Evolutionary conservation across 1,140 invertebrate species (phyloP).

Genomic region (Pseudoatta argentina): DNA sequence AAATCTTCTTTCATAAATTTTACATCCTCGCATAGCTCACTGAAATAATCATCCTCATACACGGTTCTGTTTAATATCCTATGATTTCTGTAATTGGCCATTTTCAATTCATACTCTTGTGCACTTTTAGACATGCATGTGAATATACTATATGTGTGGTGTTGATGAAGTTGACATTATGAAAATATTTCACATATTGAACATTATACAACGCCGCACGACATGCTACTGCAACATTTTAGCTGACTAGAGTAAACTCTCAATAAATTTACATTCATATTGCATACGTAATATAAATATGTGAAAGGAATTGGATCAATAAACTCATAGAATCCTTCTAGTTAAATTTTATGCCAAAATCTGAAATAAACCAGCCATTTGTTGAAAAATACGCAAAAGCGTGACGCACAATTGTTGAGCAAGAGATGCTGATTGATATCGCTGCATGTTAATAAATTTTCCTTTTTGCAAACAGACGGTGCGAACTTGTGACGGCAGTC

Average conservation of each 20-base stretch:
- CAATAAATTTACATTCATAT: constrained; percentile 8
- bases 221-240: background rate
- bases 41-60: constrained; percentile 34
- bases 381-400: background rate
- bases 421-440: background rate
- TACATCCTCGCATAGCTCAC: background rate
- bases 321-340: background rate
- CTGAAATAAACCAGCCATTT: background rate
- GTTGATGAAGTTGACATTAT: constrained; percentile 16
- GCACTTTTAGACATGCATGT: constrained; percentile 15
- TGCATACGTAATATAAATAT: background rate
- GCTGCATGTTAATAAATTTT: background rate
- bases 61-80: constrained; percentile 15
- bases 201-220: background rate
- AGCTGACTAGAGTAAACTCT: background rate
- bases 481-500: too few species aligned
- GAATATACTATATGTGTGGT: background rate
- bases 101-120: constrained; percentile 45
- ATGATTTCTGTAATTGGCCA: constrained; percentile 22
- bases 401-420: too few species aligned
- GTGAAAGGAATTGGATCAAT: background rate
- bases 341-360: background rate
- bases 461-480: background rate
- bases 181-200: constrained; percentile 10
- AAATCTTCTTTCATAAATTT: constrained; percentile 32